A percentile compares a stretch with the other conserved stretches of the same genome.
phyloP scores from a whole-genome alignment of 2,888 invertebrate species.

The Automeris io region DNA sequence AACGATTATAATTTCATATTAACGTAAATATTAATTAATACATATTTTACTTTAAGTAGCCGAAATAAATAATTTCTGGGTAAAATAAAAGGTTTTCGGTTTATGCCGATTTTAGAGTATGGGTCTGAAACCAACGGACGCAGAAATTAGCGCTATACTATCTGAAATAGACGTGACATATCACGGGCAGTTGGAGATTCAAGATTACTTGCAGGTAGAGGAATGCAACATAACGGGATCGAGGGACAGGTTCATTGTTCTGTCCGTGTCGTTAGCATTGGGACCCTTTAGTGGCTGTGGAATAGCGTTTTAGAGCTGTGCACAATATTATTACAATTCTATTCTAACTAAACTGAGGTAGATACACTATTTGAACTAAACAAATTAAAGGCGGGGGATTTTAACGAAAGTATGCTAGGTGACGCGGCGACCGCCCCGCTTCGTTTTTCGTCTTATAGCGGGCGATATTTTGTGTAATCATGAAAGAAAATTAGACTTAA shows the following conservation, averaged over 20 bases:
- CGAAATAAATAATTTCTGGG: too few species aligned
- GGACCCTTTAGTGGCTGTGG: constrained; percentile 5
- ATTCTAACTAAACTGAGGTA: too few species aligned
- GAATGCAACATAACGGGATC: constrained; percentile 7
- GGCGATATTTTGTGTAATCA: too few species aligned
- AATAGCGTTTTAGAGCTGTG: constrained; percentile 16
- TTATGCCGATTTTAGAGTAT: constrained; percentile 71
- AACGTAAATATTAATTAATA: too few species aligned
- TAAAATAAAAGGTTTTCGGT: neutral
- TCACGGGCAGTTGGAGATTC: constrained; percentile 91
- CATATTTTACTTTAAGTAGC: too few species aligned
- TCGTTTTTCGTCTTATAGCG: too few species aligned
- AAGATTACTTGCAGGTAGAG: constrained; percentile 92
- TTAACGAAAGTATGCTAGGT: too few species aligned
- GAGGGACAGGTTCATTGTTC: constrained; percentile 23
- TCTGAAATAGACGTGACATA: constrained; percentile 90
- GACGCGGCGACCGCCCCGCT: too few species aligned
- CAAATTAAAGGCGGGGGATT: too few species aligned
- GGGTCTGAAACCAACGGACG: constrained; percentile 79
- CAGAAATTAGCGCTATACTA: constrained; percentile 86
- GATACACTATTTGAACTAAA: too few species aligned
- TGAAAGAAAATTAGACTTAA: too few species aligned
- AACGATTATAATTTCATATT: too few species aligned
- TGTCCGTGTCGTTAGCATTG: constrained; percentile 14
- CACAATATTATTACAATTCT: constrained; percentile 9